These are phyloP conservation scores for Brachyopa scutellaris DNA, from an alignment of 2,888 invertebrate genomes.

Conservation along the genomic window DNA sequence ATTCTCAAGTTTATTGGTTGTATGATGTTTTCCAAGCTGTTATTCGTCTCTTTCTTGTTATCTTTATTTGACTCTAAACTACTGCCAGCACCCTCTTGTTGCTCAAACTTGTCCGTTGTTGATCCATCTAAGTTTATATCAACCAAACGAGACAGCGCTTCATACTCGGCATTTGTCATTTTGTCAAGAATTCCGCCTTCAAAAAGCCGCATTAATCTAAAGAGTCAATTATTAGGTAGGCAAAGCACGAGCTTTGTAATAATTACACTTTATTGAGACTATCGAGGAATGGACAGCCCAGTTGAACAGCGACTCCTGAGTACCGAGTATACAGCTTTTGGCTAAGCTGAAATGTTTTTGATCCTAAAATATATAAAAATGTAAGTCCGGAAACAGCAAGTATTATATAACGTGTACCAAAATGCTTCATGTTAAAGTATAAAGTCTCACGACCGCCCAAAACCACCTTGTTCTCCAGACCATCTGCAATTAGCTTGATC, in stretches of 20 bases:
- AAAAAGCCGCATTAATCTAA: conserved; percentile 87
- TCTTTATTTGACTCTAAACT: conserved; percentile 36
- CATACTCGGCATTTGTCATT: conserved; percentile 90
- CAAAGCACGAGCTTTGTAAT: no score
- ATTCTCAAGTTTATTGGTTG: conserved; percentile 87
- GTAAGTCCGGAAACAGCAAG: no score
- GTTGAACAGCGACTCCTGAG: conserved; percentile 89
- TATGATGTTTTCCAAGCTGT: conserved; percentile 78
- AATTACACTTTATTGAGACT: conserved; percentile 88
- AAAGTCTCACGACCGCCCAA: conserved; percentile 89
- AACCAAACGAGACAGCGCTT: conserved; percentile 85
- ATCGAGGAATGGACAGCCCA: conserved; percentile 89
- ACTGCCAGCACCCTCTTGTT: conserved; percentile 19
- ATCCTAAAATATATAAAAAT: conserved; percentile 70
- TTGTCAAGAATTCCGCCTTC: conserved; percentile 90
- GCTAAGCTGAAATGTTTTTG: conserved; percentile 85
- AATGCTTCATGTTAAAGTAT: conserved; percentile 89
- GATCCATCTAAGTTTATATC: conserved; percentile 76
- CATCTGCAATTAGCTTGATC: conserved; percentile 85
- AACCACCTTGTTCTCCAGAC: conserved; percentile 84
- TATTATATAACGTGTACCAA: no score
- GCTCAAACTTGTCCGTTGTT: conserved; percentile 21
- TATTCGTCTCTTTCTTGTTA: conserved; percentile 47
- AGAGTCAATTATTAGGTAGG: conserved; percentile 5
- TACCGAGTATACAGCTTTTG: conserved; percentile 90